Base-by-base conservation (phyloP, 2,888 invertebrate genomes). In the Andrena praecox region DNA sequence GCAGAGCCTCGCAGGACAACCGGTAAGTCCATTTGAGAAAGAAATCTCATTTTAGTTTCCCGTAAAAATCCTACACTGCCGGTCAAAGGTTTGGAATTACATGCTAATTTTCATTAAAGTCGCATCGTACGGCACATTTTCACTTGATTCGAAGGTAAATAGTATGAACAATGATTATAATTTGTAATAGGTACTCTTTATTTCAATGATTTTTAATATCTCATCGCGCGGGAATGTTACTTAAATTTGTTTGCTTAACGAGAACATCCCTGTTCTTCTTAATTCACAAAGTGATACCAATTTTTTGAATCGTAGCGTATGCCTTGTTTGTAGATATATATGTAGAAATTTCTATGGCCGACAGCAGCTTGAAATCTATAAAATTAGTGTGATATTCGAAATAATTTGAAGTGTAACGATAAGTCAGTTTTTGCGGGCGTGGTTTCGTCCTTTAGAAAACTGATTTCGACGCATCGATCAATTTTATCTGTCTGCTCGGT, bases 1-100 rank as follows among this genome's bases (percentile, higher is more conserved):
- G 98, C 97, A 97, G 92, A 97, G 97, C 87, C 95, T 97, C 67
- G 96, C 96, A 59, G 95, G 96, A 88, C 95, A 96, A 94, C 96
- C 97, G 95, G 97, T 97, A 94, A 95, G 96, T 94, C 86, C 33
- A 60, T 24, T 20, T 16, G 12, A 10, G 35, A 20, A 69, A 27
- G n/a, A 27, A 27, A 29, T 35, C 27, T n/a, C 35, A 33, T 56
- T 56, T 8, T 27, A 27, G 1, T 24, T 56, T 27, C 4, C 10
- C 3, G 4, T 3, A 56, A 27, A 27, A 27, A 56, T 56, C 27
- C 4, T 24, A 42, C 42, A 12, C 12, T 42, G 12, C 12, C 42
- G 12, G 42, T 12, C 12, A 42, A 42, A 4, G 12, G 2, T 52
- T 52, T 20, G 20, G 20, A 52, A 7, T 52, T 52, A 20, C 42